A percentile compares a stretch with the other conserved stretches of the same genome.
Conservation (phyloP, 1,140 invertebrate species). For the Semibalanus balanoides region DNA sequence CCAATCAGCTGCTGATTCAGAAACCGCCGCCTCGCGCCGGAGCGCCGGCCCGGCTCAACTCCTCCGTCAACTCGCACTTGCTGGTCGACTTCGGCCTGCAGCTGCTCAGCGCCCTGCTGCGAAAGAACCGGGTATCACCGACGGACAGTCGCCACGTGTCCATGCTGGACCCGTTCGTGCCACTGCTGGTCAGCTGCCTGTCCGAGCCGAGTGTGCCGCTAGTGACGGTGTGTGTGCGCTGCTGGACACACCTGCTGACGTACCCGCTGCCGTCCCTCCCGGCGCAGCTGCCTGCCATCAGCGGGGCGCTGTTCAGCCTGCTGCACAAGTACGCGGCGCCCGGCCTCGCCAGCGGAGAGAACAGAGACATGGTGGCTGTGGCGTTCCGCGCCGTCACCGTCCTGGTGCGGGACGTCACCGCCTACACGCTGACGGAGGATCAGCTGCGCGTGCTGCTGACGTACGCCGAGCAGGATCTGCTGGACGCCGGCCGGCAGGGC, state of each 20-base stretch:
- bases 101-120: not conserved
- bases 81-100: not conserved
- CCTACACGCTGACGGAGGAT: constrained; percentile 28
- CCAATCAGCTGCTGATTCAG: not conserved
- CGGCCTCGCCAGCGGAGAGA: constrained; percentile 30
- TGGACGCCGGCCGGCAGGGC: constrained; percentile 37
- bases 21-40: not conserved
- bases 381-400: not conserved
- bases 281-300: not conserved
- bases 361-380: constrained; percentile 22
- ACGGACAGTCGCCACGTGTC: not conserved
- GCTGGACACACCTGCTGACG: constrained; percentile 30
- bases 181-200: not conserved
- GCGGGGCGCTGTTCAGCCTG: constrained; percentile 33
- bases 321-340: constrained; percentile 36
- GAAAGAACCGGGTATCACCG: not conserved
- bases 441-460: constrained; percentile 37
- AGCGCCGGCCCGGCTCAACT: not conserved
- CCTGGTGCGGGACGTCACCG: constrained; percentile 5
- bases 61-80: not conserved
- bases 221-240: constrained; percentile 28
- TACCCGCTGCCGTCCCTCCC: constrained; percentile 27
- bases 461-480: constrained; percentile 40
- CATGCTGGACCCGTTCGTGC: not conserved
- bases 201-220: constrained; percentile 10